A percentile compares a stretch with the other conserved stretches of the same genome.
Evolutionary conservation across 2,113 vertebrate genomes (phyloP).

Genomic region (Oncorhynchus tshawytscha): DNA sequence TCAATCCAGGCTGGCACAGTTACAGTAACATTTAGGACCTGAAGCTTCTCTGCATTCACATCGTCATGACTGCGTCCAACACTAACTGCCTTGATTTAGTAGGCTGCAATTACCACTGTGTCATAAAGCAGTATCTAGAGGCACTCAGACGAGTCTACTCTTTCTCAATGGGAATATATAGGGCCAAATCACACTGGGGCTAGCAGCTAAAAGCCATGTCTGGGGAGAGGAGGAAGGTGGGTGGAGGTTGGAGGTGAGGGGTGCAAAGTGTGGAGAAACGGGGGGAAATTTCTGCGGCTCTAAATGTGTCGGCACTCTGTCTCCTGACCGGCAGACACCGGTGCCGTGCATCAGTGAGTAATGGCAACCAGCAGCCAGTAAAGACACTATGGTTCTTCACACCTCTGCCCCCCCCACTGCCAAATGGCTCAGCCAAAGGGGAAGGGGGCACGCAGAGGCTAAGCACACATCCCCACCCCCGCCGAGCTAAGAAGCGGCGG

Average conservation of each 20-base stretch:
- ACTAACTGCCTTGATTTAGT: slow-evolving; percentile 9
- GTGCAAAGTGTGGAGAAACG: slow-evolving; percentile 24
- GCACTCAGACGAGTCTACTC: not conserved
- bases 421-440: slow-evolving; percentile 67
- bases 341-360: slow-evolving; percentile 58
- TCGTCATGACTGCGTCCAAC: not conserved
- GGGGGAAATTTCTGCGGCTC: slow-evolving; percentile 41
- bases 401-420: slow-evolving; percentile 46
- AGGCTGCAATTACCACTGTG: not conserved
- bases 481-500: slow-evolving; percentile 51
- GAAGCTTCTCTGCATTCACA: slow-evolving; percentile 5
- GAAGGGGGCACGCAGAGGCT: slow-evolving; percentile 60
- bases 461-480: slow-evolving; percentile 23
- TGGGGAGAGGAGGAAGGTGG: slow-evolving; percentile 30
- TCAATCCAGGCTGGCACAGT: not conserved
- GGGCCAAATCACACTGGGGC: not conserved
- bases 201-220: slow-evolving; percentile 19
- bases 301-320: slow-evolving; percentile 46
- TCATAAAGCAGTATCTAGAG: not conserved
- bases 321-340: slow-evolving; percentile 32
- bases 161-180: not conserved
- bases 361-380: slow-evolving; percentile 62
- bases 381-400: slow-evolving; percentile 64
- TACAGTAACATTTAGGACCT: not conserved
- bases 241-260: slow-evolving; percentile 11